phyloP scores from a whole-genome alignment of 2,888 invertebrate genomes.

The Stramonita haemastoma region DNA sequence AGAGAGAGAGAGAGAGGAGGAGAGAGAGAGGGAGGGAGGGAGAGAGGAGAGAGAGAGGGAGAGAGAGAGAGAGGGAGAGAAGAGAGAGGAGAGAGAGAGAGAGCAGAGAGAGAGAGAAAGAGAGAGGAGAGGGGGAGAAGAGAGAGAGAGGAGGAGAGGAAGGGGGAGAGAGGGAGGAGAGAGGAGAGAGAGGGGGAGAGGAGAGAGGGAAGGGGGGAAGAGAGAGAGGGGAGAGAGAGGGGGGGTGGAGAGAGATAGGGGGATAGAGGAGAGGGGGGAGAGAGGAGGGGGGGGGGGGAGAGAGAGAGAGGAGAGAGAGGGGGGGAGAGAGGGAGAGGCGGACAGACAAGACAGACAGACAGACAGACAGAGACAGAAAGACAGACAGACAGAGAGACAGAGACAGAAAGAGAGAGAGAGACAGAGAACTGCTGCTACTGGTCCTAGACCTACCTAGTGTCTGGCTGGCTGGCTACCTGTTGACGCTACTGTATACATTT shows the following conservation, averaged over 20 bases:
- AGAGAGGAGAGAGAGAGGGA: no score
- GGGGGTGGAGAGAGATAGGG: not conserved
- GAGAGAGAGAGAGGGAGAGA: no score
- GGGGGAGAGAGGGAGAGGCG: not conserved
- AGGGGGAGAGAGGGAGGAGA: not conserved
- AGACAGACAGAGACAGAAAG: no score
- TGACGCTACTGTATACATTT: no score
- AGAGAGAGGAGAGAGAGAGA: no score
- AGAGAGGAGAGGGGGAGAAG: not conserved
- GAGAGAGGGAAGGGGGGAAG: not conserved
- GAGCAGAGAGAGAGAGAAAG: no score
- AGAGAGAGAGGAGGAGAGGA: not conserved
- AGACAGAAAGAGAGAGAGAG: not conserved
- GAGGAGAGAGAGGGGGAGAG: no score
- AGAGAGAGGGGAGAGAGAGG: not conserved
- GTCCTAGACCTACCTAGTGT: no score
- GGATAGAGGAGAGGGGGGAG: not conserved
- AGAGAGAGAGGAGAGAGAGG: not conserved
- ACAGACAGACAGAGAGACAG: not conserved
- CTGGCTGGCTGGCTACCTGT: no score
- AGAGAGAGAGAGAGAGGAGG: no score
- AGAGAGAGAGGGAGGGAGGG: no score
- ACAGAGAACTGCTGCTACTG: not conserved
- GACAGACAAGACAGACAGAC: not conserved
- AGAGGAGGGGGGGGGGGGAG: not conserved